Base-by-base conservation (phyloP, 2,113 vertebrate genomes). In the Mustela lutreola region DNA sequence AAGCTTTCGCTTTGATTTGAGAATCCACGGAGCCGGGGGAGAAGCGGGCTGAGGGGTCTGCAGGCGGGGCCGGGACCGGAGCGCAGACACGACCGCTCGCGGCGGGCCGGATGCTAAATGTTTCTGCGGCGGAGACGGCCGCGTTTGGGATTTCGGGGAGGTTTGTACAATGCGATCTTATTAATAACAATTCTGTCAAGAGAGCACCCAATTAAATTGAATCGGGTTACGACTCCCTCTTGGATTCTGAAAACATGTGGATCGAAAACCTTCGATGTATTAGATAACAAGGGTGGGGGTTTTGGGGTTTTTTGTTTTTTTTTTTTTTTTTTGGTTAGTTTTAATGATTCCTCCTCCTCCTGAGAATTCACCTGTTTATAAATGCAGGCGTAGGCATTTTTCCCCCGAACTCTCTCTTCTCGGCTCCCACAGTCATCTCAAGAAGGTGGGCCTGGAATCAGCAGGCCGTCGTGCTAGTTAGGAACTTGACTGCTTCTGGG, bases 151-250 rank as follows among this genome's bases (percentile, higher is more conserved):
- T 99, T 98, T 98, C 98, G 73, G 0, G 0, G 83, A 94, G 98
- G 97, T 97, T 99, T 98, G 98, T 98, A 97, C 98, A 96, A 97
- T 97, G 81, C 98, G 97, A 96, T 97, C 98, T 98, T 99, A 98
- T 98, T 99, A 99, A 99, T 99, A 99, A 98, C 98, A 94, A 56
- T 95, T 98, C 97, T 99, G 98, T 99, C 99, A 99, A 97, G 98
- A 99, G 98, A 99, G 97, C 97, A 98, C 97, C 99, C 99, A 99
- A 98, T 99, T 99, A 99, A 99, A 99, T 97, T 98, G 98, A 98
- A 98, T 97, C 98, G 96, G 96, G 98, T 97, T 99, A 98, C 98
- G 96, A 97, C 97, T 99, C 99, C 98, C 99, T 98, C 98, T 98
- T 97, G 93, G 24, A 98, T 98, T 98, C 98, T 97, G 98, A 98